Conservation (phyloP, 2,113 vertebrate species). For the Cyprinodon variegatus region DNA sequence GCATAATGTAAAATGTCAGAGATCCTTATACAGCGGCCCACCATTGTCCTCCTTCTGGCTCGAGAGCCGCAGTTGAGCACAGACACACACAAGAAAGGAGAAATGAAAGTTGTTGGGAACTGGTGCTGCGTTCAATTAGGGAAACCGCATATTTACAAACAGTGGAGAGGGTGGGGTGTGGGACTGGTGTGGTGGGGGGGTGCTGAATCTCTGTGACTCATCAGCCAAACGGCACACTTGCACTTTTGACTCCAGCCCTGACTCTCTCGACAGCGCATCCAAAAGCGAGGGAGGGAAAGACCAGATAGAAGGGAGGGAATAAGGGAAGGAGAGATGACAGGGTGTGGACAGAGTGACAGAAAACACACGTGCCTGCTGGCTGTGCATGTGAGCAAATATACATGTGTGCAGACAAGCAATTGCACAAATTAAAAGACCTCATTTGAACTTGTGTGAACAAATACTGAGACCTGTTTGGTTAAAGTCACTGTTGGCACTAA, state of each 20-base stretch:
- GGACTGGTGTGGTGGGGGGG: slow-evolving; percentile 27
- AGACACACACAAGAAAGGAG: slow-evolving; percentile 44
- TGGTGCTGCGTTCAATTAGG: slow-evolving; percentile 75
- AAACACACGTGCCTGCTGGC: slow-evolving; percentile 61
- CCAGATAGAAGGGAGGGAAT: slow-evolving; percentile 31
- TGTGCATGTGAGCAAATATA: slow-evolving; percentile 67
- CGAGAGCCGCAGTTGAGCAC: slow-evolving; percentile 47
- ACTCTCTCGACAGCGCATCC: slow-evolving; percentile 52
- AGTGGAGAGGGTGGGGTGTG: slow-evolving; percentile 33
- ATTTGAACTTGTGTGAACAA: slow-evolving; percentile 58
- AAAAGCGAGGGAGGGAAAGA: slow-evolving; percentile 40
- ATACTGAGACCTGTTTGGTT: slow-evolving; percentile 27
- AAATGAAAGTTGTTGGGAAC: slow-evolving; percentile 76
- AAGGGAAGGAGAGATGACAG: slow-evolving; percentile 52
- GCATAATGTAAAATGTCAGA: slow-evolving; percentile 10
- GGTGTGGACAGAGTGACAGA: slow-evolving; percentile 63
- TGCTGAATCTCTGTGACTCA: slow-evolving; percentile 74
- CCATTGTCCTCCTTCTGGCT: slow-evolving; percentile 41
- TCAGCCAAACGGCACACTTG: slow-evolving; percentile 74
- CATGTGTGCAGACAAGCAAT: slow-evolving; percentile 59
- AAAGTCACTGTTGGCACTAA: slow-evolving; percentile 30
- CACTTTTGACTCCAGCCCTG: slow-evolving; percentile 75
- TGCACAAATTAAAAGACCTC: slow-evolving; percentile 62
- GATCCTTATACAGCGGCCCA: slow-evolving; percentile 9
- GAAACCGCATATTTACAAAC: slow-evolving; percentile 81